Percentiles rank a stretch among this genome's conserved stretches.
Evolutionary conservation across 2,888 invertebrate genomes (phyloP).

Genomic region (Platyscelio sp.): DNA sequence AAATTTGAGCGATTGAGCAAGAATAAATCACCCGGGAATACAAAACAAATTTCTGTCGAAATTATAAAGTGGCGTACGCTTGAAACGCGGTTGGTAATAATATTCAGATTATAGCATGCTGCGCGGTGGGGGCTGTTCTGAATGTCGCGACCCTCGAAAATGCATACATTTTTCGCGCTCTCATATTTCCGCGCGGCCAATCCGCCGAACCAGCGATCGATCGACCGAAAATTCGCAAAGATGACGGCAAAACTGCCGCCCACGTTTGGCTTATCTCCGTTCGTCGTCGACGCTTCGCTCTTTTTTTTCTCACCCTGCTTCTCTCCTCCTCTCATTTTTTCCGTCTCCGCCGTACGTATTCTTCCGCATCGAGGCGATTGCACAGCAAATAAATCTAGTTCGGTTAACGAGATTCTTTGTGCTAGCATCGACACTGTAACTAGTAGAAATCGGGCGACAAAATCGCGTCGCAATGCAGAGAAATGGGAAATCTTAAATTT

Average conservation of each 20-base stretch:
- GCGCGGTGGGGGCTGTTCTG: constrained; percentile 13
- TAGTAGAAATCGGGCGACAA: constrained; percentile 41
- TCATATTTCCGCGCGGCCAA: constrained; percentile 17
- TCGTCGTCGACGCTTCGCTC: neutral
- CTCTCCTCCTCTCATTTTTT: too few relatives aligned
- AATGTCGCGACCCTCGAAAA: constrained; percentile 47
- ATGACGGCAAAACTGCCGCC: neutral
- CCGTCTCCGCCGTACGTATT: too few relatives aligned
- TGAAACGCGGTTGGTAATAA: constrained; percentile 50
- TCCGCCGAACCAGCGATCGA: constrained; percentile 8
- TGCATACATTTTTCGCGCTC: constrained; percentile 29
- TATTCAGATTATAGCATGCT: constrained; percentile 51
- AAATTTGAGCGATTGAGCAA: constrained; percentile 42
- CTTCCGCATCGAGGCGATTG: constrained; percentile 14
- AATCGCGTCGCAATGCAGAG: constrained; percentile 52
- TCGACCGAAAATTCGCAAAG: constrained; percentile 6
- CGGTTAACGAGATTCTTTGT: constrained; percentile 63
- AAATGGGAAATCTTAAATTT: constrained; percentile 53
- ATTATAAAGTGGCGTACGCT: constrained; percentile 50
- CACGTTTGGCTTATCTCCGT: constrained; percentile 9
- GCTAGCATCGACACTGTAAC: constrained; percentile 15
- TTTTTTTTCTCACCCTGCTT: too few relatives aligned
- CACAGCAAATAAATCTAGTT: constrained; percentile 58
- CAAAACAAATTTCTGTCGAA: constrained; percentile 53
- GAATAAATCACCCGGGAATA: constrained; percentile 54